These are phyloP conservation scores for Takifugu flavidus DNA, from an alignment of 2,113 vertebrate genomes.

Conservation along the genomic window DNA sequence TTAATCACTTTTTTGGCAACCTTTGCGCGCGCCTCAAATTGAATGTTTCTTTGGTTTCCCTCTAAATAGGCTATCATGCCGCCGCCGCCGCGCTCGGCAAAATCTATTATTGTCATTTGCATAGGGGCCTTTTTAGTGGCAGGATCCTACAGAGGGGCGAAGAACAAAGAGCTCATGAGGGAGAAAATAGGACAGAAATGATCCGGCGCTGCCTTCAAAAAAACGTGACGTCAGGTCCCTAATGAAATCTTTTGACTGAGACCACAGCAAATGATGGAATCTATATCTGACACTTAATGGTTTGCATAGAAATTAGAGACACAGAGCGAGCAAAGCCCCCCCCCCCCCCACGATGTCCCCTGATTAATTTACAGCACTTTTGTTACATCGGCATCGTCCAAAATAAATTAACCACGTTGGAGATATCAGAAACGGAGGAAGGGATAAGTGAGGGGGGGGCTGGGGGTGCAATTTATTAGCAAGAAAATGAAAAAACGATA, in stretches of 20 bases:
- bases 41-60: constrained; percentile 78
- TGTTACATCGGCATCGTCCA: constrained; percentile 67
- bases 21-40: constrained; percentile 76
- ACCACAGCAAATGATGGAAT: constrained; percentile 91
- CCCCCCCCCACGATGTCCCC: constrained; percentile 75
- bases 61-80: constrained; percentile 77
- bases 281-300: constrained; percentile 94
- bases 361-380: constrained; percentile 86
- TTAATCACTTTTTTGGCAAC: constrained; percentile 81
- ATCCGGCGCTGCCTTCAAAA: constrained; percentile 75
- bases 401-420: constrained; percentile 75
- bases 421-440: constrained; percentile 63
- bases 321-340: constrained; percentile 27
- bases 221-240: constrained; percentile 82
- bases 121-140: constrained; percentile 72
- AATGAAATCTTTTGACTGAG: constrained; percentile 92
- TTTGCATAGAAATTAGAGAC: constrained; percentile 92
- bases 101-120: constrained; percentile 83
- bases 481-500: constrained; percentile 48
- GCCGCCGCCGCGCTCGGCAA: constrained; percentile 30
- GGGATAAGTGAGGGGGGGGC: constrained; percentile 1
- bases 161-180: constrained; percentile 84
- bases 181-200: constrained; percentile 84
- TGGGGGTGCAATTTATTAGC: constrained; percentile 49
- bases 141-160: constrained; percentile 72